A percentile compares a stretch with the other conserved stretches of the same genome.
These are phyloP conservation scores for Anser brachyrhynchus DNA, from an alignment of 2,113 vertebrate genomes.

Conservation along the genomic window DNA sequence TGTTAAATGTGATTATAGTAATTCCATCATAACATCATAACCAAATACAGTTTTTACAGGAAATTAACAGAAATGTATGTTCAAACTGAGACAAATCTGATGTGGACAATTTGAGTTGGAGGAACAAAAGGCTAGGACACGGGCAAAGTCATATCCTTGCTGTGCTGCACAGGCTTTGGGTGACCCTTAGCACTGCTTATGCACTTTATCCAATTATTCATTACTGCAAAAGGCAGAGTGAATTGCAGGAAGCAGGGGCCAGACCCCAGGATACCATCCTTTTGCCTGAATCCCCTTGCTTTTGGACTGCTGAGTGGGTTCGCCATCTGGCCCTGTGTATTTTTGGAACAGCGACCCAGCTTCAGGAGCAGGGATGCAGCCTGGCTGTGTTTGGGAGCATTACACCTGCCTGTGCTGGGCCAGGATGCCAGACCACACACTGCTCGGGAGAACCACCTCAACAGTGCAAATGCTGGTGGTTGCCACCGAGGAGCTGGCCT, in stretches of 20 bases:
- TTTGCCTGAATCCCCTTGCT: not conserved
- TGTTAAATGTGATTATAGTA: conserved; percentile 62
- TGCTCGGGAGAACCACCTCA: not conserved
- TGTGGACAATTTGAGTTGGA: not conserved
- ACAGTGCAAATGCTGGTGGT: not conserved
- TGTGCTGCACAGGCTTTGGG: not conserved
- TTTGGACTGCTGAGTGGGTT: not conserved
- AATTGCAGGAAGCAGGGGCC: not conserved
- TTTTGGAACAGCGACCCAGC: not conserved
- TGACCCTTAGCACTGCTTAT: not conserved
- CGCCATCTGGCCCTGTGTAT: not conserved
- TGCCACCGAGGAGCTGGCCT: not conserved
- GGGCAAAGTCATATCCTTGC: conserved; percentile 13
- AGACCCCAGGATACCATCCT: not conserved
- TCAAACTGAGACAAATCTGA: conserved; percentile 25
- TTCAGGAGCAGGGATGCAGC: not conserved
- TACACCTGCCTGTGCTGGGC: not conserved
- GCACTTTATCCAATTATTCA: not conserved
- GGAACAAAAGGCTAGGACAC: conserved; percentile 41
- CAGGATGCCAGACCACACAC: not conserved
- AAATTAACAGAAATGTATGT: conserved; percentile 48
- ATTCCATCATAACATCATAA: conserved; percentile 45
- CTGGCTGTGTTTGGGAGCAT: not conserved
- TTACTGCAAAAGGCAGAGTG: not conserved
- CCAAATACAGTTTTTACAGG: conserved; percentile 58